These are phyloP conservation scores for Anaspis maculata DNA, from an alignment of 2,888 invertebrate species.

Conservation along the genomic window DNA sequence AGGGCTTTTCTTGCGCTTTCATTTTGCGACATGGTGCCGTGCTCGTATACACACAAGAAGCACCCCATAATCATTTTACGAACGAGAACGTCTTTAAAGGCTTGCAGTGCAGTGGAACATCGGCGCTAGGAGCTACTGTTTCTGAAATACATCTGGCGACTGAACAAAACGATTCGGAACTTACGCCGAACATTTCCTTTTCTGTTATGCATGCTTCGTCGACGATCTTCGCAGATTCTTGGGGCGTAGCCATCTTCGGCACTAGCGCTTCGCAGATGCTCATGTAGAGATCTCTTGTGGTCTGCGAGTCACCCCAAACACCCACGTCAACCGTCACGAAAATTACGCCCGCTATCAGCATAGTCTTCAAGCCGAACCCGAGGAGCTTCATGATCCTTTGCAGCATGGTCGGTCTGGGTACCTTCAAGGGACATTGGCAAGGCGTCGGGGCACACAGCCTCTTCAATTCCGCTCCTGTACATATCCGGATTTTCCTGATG, in stretches of 20 bases:
- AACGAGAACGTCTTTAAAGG: no score
- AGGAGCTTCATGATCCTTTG: slow-evolving; percentile 10
- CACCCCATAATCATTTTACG: no score
- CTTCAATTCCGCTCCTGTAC: slow-evolving; percentile 37
- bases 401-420: slow-evolving; percentile 3
- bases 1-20: slow-evolving; percentile 9
- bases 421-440: slow-evolving; percentile 30
- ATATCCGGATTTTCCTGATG: slow-evolving; percentile 36
- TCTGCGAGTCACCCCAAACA: slow-evolving; percentile 40
- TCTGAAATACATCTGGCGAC: no score
- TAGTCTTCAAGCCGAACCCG: slow-evolving; percentile 34
- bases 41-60: no score
- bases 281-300: slow-evolving; percentile 38
- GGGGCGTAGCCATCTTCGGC: slow-evolving; percentile 9
- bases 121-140: no score
- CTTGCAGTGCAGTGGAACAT: no score
- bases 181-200: slow-evolving; percentile 24
- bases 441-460: slow-evolving; percentile 32
- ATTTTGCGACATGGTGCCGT: no score
- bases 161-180: no score
- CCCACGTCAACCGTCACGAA: slow-evolving; percentile 42
- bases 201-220: slow-evolving; percentile 28
- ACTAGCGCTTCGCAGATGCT: slow-evolving; percentile 21
- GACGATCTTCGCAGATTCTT: slow-evolving; percentile 18
- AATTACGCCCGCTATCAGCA: slow-evolving; percentile 35